These are phyloP conservation scores for Monopis laevigella DNA, from an alignment of 2,888 invertebrate species.

Conservation along the genomic window DNA sequence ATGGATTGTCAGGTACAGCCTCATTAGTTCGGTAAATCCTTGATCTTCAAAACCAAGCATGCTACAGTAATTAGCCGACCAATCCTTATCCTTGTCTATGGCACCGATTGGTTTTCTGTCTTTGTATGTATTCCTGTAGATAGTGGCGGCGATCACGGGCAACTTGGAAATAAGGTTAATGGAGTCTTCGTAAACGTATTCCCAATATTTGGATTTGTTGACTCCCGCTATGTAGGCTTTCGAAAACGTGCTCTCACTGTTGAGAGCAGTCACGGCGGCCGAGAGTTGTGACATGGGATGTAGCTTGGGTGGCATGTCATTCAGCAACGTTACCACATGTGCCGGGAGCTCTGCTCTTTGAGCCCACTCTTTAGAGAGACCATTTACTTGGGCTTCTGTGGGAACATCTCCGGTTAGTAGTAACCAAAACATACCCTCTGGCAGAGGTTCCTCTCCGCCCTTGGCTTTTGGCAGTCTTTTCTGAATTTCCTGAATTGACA, in stretches of 20 bases:
- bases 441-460: conserved; percentile 85
- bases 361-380: conserved; percentile 82
- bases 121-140: conserved; percentile 81
- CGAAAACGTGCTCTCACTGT: conserved; percentile 85
- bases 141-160: conserved; percentile 86
- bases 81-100: conserved; percentile 81
- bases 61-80: conserved; percentile 83
- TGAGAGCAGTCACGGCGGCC: conserved; percentile 82
- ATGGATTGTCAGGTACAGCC: conserved; percentile 76
- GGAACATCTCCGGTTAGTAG: conserved; percentile 90
- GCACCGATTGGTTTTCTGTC: conserved; percentile 75
- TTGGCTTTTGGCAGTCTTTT: conserved; percentile 84
- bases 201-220: conserved; percentile 78
- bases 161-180: conserved; percentile 90
- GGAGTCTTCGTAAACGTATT: conserved; percentile 77
- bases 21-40: conserved; percentile 81
- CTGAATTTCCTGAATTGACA: conserved; percentile 92
- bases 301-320: conserved; percentile 80
- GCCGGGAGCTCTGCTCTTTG: conserved; percentile 74
- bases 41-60: conserved; percentile 84
- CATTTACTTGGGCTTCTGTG: conserved; percentile 77
- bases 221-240: conserved; percentile 79
- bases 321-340: conserved; percentile 84
- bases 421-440: conserved; percentile 95
- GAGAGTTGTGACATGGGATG: conserved; percentile 91